Conservation (phyloP, 2,888 invertebrate genomes). For the Leptogaster cylindrica region DNA sequence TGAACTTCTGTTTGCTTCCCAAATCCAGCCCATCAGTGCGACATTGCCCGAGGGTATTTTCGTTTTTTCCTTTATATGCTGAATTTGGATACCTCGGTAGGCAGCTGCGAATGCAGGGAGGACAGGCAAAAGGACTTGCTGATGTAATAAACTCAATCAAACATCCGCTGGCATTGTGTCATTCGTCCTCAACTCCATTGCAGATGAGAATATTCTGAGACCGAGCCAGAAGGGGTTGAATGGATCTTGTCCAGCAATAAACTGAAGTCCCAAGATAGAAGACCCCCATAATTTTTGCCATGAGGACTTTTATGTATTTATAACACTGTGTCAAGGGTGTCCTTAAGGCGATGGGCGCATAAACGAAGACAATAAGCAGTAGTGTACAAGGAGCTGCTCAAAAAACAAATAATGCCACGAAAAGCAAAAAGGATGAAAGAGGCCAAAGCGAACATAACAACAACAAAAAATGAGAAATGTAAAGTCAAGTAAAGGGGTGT, state of each 20-base stretch:
- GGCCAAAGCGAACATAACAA: no score
- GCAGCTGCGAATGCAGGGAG: not conserved
- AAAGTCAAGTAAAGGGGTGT: conserved; percentile 13
- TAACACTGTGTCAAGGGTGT: conserved; percentile 35
- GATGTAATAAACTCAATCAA: conserved; percentile 28
- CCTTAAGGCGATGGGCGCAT: conserved; percentile 22
- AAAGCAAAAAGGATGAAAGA: no score
- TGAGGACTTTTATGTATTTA: conserved; percentile 30
- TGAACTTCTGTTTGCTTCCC: conserved; percentile 2
- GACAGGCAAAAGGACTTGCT: not conserved
- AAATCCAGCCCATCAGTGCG: not conserved
- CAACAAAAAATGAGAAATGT: not conserved
- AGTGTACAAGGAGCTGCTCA: not conserved
- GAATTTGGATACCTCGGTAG: not conserved
- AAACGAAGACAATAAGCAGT: not conserved
- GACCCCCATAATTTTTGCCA: conserved; percentile 24
- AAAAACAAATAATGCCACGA: no score
- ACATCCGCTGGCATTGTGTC: not conserved
- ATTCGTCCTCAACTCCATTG: not conserved
- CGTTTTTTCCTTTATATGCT: not conserved
- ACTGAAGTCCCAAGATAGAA: conserved; percentile 9
- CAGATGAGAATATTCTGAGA: not conserved
- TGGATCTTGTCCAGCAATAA: conserved; percentile 14
- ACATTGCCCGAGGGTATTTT: not conserved
- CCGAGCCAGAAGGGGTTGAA: conserved; percentile 10